Percentiles rank a stretch among this genome's conserved stretches.
These are phyloP conservation scores for Acutogordius australiensis DNA, from an alignment of 2,888 invertebrate species.

Conservation along the genomic window DNA sequence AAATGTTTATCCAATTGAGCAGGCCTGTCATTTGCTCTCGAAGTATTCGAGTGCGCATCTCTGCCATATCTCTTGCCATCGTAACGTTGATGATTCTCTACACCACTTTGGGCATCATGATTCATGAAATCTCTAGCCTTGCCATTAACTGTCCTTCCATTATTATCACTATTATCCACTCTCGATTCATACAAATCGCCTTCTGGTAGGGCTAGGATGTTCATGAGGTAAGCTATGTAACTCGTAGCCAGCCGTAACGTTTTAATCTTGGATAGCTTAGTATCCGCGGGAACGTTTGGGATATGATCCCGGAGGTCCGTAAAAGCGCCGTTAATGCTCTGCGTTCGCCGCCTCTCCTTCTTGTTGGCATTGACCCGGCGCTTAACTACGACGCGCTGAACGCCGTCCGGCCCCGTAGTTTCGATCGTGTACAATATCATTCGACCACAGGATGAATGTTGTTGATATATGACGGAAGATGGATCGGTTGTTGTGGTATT, in stretches of 20 bases:
- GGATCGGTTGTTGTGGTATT: too few species aligned
- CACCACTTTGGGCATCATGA: background rate
- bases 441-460: too few species aligned
- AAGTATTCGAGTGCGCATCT: background rate
- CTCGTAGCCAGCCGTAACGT: conserved; percentile 65
- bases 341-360: conserved; percentile 62
- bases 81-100: background rate
- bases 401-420: too few species aligned
- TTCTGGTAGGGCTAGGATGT: conserved; percentile 32
- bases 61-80: background rate
- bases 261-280: conserved; percentile 73
- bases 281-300: conserved; percentile 77
- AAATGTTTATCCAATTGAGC: background rate
- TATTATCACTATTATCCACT: background rate
- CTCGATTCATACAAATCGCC: background rate
- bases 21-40: background rate
- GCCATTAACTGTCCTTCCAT: background rate
- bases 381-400: background rate
- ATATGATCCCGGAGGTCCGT: conserved; percentile 66
- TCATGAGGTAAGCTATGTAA: conserved; percentile 65
- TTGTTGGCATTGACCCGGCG: conserved; percentile 26
- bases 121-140: background rate
- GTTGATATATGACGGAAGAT: too few species aligned
- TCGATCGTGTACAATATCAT: too few species aligned
- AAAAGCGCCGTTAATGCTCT: conserved; percentile 77